These are phyloP conservation scores for Epizoanthus ramosus DNA, from an alignment of 92 coral and sea anemone genomes.

Conservation along the genomic window DNA sequence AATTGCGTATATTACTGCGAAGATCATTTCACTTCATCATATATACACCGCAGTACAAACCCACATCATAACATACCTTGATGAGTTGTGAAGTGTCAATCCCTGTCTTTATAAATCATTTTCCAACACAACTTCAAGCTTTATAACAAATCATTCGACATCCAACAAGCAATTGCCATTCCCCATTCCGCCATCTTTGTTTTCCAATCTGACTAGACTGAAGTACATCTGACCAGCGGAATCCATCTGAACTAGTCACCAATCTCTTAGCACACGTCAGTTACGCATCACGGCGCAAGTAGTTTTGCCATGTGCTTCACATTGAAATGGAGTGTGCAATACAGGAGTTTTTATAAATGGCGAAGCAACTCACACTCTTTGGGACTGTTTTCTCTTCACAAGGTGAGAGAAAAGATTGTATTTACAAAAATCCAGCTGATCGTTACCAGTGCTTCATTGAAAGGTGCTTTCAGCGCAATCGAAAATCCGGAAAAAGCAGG, in stretches of 20 bases:
- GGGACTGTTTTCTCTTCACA: conserved; percentile 10
- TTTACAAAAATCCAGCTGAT: conserved; percentile 13
- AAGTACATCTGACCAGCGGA: conserved; percentile 21
- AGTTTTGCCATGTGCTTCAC: not conserved
- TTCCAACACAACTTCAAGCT: conserved; percentile 36
- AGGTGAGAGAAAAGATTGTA: not conserved
- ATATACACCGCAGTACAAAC: too few species aligned
- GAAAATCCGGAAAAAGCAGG: not conserved
- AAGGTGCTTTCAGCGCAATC: conserved; percentile 14
- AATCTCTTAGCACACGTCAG: conserved; percentile 30
- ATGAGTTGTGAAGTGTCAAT: conserved; percentile 34
- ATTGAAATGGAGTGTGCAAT: too few species aligned
- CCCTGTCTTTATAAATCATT: conserved; percentile 27
- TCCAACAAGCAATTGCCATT: conserved; percentile 30
- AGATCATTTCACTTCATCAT: too few species aligned
- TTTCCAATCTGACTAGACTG: conserved; percentile 14
- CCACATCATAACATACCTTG: too few species aligned
- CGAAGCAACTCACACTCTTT: not conserved
- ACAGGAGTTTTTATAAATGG: too few species aligned
- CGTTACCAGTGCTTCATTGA: conserved; percentile 10
- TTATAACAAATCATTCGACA: conserved; percentile 12
- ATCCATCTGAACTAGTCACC: conserved; percentile 39
- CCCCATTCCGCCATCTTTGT: conserved; percentile 27
- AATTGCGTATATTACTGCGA: too few species aligned
- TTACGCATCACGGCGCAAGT: conserved; percentile 14